Evolutionary conservation across 1,140 invertebrate genomes (phyloP).

Genomic region (Goniozus legneri): DNA sequence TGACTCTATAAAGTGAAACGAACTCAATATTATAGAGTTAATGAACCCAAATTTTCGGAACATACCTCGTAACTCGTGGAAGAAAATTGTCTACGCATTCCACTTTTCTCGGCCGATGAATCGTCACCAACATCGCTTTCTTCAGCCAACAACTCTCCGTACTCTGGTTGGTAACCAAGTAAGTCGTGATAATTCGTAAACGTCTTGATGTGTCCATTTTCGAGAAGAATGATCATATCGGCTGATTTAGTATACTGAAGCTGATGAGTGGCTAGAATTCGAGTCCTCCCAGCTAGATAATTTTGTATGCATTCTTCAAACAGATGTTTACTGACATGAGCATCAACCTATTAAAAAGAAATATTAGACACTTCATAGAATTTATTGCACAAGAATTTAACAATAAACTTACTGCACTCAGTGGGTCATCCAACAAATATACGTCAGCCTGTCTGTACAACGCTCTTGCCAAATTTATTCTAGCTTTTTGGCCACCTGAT

Average conservation of each 20-base stretch:
- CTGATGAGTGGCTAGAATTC: conserved; percentile 85
- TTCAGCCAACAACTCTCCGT: conserved; percentile 33
- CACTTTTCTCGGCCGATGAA: conserved; percentile 32
- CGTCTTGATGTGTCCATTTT: conserved; percentile 60
- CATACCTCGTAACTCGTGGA: conserved; percentile 42
- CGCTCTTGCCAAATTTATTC: conserved; percentile 71
- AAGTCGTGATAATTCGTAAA: conserved; percentile 57
- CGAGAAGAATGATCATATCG: conserved; percentile 74
- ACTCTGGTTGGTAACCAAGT: conserved; percentile 50
- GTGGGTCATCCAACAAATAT: conserved; percentile 80
- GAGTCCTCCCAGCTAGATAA: conserved; percentile 54
- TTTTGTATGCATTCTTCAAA: conserved; percentile 66
- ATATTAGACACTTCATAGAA: too few species aligned
- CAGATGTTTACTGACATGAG: conserved; percentile 68
- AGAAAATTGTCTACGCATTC: conserved; percentile 39
- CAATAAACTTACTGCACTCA: conserved; percentile 69
- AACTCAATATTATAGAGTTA: background rate
- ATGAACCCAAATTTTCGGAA: background rate
- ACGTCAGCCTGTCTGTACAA: conserved; percentile 72
- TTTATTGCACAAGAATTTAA: too few species aligned
- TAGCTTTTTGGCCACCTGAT: conserved; percentile 81
- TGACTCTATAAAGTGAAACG: conserved; percentile 30
- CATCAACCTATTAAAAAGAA: conserved; percentile 56
- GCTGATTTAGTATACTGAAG: conserved; percentile 79
- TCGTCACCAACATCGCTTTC: conserved; percentile 41